Conservation (phyloP, 2,888 invertebrate genomes). For the Oscheius sp. region DNA sequence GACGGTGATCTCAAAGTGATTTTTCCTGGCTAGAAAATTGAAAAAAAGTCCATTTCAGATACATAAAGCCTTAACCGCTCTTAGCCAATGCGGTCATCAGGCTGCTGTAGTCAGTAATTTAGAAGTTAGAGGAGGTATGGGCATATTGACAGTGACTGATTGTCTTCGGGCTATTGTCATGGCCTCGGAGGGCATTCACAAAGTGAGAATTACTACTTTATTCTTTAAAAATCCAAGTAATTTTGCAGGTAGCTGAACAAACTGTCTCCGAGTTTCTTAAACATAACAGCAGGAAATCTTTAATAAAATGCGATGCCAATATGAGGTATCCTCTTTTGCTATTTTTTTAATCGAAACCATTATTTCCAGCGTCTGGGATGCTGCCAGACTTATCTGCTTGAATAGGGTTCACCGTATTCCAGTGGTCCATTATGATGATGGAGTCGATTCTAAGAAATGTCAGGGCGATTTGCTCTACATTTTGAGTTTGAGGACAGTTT, state of each 20-base stretch:
- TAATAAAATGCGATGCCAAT: constrained; percentile 24
- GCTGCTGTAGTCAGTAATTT: constrained; percentile 53
- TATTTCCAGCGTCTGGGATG: constrained; percentile 67
- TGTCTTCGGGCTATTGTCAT: constrained; percentile 56
- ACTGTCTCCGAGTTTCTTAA: constrained; percentile 36
- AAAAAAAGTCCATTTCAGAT: constrained; percentile 43
- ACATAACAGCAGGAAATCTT: constrained; percentile 23
- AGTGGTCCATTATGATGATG: constrained; percentile 45
- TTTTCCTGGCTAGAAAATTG: neutral
- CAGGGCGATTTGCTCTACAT: constrained; percentile 56
- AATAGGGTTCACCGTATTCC: constrained; percentile 67
- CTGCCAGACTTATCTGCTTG: constrained; percentile 61
- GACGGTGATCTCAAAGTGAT: constrained; percentile 53
- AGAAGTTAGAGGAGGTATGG: constrained; percentile 32
- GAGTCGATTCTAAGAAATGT: constrained; percentile 29
- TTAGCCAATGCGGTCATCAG: constrained; percentile 55
- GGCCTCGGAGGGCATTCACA: constrained; percentile 48
- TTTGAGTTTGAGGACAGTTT: constrained; percentile 58
- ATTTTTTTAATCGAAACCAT: constrained; percentile 2
- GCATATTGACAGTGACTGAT: constrained; percentile 59
- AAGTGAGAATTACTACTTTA: constrained; percentile 19
- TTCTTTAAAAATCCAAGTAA: neutral
- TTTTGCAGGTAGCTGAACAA: constrained; percentile 38
- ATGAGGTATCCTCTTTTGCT: constrained; percentile 1
- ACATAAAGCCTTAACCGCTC: constrained; percentile 58